Base-by-base conservation (phyloP, 2,888 invertebrate species). In the Cyclophora albipunctata region DNA sequence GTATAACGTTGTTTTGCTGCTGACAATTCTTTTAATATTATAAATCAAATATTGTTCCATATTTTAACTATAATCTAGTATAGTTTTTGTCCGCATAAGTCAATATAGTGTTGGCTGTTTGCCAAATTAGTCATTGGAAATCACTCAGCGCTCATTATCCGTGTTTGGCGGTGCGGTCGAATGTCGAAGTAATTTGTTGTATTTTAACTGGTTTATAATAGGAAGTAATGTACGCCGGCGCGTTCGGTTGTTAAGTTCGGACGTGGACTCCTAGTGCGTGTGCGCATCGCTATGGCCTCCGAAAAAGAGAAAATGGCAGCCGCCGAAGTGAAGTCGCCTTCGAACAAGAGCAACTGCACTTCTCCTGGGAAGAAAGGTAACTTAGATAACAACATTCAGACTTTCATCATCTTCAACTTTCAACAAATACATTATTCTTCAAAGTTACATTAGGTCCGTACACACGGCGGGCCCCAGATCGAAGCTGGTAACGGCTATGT, bases 281-380 rank as follows among this genome's bases (percentile, higher is more conserved):
- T 64, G 66, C 71, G 72, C 70, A 71, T 69, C 63, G 73, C 53
- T 65, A 87, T 88, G 87, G 81, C 80, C 67, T 78, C 85, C 58
- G 87, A 86, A 67, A 87, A 87, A 69, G 85, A 81, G 75, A 87
- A 86, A 71, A 88, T 88, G 87, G 87, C 86, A 55, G 77, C 83
- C 50, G 78, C 82, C 54, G 86, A 85, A 60, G 64, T 78, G 59
- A 87, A 87, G 71, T 87, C 88, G 57, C 85, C 87, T 44, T 81
- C 84, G 49, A 84, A 83, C 72, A 84, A 79, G 76, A 82, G 79
- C 71, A 88, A 88, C 77, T 84, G 83, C 72, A 79, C 87, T 50
- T 87, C 89, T 53, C 89, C 88, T 20, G 87, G 82, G 58, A 89
- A 89, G 68, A 89, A 89, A 87, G 89, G 89, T 89, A 82, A 71